Evolutionary conservation across 2,113 vertebrate genomes (phyloP), one percentile per base, ranked within the genome.

Genomic region (Apistogramma diplotaenia): DNA sequence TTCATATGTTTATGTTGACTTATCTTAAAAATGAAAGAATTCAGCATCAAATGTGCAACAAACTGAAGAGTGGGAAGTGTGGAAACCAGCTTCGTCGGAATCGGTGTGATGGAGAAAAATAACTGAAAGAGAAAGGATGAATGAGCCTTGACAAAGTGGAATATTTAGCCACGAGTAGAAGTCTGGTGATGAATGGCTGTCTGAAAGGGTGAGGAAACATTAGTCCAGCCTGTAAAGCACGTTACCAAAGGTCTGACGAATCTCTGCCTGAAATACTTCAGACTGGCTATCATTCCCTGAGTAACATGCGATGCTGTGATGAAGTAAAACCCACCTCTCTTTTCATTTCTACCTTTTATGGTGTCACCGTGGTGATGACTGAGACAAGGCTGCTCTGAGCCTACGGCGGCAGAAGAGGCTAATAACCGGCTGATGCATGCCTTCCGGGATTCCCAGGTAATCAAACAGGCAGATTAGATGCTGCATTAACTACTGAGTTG

Each of bases 371-470:
- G 51, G 55, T 0, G 5, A 35, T 83, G 23, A 78, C 1, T 43
- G 15, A 8, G 1, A 31, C 70, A 72, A 61, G n/a, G 23, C 53
- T 40, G 2, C 49, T 72, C 18, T 4, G 19, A 15, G 70, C 74
- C 76, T 67, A 57, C 2, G 21, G 53, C 12, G 9, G 46, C 54
- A 31, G 29, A 43, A 27, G 74, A 61, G 51, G 56, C 59, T 72
- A 84, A 23, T 82, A 81, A 85, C 43, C 13, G 8, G 25, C 74
- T 78, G 83, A 85, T 12, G 23, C 31, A 35, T 18, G 56, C 25
- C 83, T 43, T 59, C 62, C 2, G 27, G 75, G 76, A 73, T 12
- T 79, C 57, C 11, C 67, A 82, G 72, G 74, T 87, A 82, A 87
- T 85, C 83, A 81, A 73, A 85, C 13, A 37, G 46, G 46, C 23